These are phyloP conservation scores for Autographa pulchrina DNA, from an alignment of 2,888 invertebrate genomes.

Conservation along the genomic window DNA sequence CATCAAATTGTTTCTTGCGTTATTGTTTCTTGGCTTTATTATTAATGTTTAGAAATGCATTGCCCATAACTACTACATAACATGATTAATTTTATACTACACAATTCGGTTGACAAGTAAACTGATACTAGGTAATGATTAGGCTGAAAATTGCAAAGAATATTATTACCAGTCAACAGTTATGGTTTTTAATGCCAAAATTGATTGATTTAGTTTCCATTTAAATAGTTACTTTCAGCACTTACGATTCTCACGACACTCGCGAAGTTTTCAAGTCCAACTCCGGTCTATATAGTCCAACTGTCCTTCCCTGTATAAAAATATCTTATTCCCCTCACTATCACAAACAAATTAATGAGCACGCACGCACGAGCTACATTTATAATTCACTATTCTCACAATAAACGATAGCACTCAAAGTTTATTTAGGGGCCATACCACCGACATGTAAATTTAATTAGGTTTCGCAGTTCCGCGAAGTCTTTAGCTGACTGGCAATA, in stretches of 20 bases:
- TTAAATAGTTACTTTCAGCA: slow-evolving; percentile 40
- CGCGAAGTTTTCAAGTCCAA: slow-evolving; percentile 39
- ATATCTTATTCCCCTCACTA: slow-evolving; percentile 52
- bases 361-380: slow-evolving; percentile 45
- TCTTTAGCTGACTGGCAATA: slow-evolving; percentile 23
- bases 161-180: slow-evolving; percentile 18
- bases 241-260: slow-evolving; percentile 42
- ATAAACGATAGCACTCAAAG: slow-evolving; percentile 33
- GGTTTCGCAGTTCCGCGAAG: slow-evolving; percentile 10
- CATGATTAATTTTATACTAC: background rate
- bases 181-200: background rate
- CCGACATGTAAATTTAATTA: slow-evolving; percentile 21
- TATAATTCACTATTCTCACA: slow-evolving; percentile 32
- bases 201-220: slow-evolving; percentile 39
- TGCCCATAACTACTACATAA: slow-evolving; percentile 8
- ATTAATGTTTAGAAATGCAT: slow-evolving; percentile 7
- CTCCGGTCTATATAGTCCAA: slow-evolving; percentile 37
- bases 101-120: background rate
- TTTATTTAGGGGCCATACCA: slow-evolving; percentile 17
- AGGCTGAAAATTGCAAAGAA: slow-evolving; percentile 20
- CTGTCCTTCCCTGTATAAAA: slow-evolving; percentile 59
- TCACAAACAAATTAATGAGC: slow-evolving; percentile 50
- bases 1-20: too few species aligned
- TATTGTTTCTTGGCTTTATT: too few species aligned
- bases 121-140: background rate